Conservation (phyloP, 2,888 invertebrate genomes). For the Phortica okadai region DNA sequence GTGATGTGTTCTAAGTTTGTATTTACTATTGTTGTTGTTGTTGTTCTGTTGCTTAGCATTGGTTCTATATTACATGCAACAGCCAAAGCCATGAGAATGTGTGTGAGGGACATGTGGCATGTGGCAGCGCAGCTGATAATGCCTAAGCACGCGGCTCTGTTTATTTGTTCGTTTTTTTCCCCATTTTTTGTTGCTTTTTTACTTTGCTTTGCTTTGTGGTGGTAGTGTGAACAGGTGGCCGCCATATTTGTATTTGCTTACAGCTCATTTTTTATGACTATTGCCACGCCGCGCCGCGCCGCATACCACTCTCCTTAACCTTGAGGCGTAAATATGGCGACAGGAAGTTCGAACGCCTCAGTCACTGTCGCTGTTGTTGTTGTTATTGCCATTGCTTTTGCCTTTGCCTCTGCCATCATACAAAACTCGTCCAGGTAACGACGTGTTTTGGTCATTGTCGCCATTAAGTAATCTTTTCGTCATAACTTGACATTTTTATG, state of each 20-base stretch:
- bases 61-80: conserved; percentile 2
- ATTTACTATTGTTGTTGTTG: neutral
- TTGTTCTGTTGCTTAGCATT: neutral
- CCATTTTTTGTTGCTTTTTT: conserved; percentile 40
- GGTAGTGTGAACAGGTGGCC: conserved; percentile 67
- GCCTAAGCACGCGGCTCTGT: conserved; percentile 8
- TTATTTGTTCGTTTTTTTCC: neutral
- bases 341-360: neutral
- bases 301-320: conserved; percentile 59
- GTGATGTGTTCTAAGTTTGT: neutral
- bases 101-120: conserved; percentile 16
- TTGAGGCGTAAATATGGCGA: conserved; percentile 11
- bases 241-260: conserved; percentile 66
- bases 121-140: neutral
- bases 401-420: conserved; percentile 37
- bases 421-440: conserved; percentile 26
- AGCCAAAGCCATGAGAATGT: neutral
- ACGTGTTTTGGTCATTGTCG: conserved; percentile 70
- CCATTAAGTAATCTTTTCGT: conserved; percentile 71
- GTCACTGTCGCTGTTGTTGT: neutral
- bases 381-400: neutral
- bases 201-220: conserved; percentile 44
- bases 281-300: conserved; percentile 54
- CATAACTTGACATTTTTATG: conserved; percentile 71
- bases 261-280: conserved; percentile 63